Conservation (phyloP, 2,888 invertebrate species). For the Tipula unca region DNA sequence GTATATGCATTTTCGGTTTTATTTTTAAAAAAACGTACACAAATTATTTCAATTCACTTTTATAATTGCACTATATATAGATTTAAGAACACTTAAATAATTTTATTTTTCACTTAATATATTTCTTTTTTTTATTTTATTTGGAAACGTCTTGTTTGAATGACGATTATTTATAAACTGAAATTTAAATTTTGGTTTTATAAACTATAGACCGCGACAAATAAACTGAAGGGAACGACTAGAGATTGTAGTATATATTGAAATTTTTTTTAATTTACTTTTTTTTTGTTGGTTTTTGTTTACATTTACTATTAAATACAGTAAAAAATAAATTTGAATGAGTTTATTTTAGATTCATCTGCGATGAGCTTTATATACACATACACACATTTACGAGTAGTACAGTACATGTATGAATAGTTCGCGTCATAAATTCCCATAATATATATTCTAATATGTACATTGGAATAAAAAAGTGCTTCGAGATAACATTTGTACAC, state of each 20-base stretch:
- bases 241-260: neutral
- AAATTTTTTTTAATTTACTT: neutral
- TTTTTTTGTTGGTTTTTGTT: neutral
- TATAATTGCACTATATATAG: neutral
- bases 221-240: neutral
- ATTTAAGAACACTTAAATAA: neutral
- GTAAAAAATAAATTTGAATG: neutral
- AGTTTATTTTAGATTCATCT: neutral
- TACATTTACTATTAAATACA: neutral
- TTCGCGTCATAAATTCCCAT: neutral
- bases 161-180: neutral
- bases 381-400: neutral
- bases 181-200: neutral
- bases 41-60: neutral
- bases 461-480: neutral
- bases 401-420: neutral
- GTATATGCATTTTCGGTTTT: constrained; percentile 37
- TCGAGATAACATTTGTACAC: neutral
- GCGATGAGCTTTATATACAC: neutral
- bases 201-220: neutral
- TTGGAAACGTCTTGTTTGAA: neutral
- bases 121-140: neutral
- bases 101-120: neutral
- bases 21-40: no score
- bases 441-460: neutral